Base-by-base conservation (phyloP, 2,113 vertebrate species). In the Mesitornis unicolor region DNA sequence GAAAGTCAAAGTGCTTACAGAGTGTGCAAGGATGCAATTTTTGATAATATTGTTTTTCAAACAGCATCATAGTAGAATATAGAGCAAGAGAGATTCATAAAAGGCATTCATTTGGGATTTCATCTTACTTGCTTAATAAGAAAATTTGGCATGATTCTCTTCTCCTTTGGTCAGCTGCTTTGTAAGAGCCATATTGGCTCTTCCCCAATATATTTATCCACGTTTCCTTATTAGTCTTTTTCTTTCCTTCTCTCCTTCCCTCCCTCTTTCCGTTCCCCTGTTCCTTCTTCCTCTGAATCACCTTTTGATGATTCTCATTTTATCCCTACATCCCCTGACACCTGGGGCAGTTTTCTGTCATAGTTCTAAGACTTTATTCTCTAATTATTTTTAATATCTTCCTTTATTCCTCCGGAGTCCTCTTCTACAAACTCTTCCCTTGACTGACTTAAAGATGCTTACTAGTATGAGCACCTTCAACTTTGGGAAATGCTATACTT, bases 351-450 rank as follows among this genome's bases (percentile, higher is more conserved):
- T 17, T 28, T 76, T 71, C 43, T 63, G n/a, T 87, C 48, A 68
- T 43, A 73, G 42, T 48, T 67, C 57, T 68, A 14, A 63, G 73
- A 35, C 10, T 61, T 92, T 47, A 71, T 43, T 71, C 48, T 77
- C 5, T 84, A 73, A 90, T 14, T 47, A 36, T 85, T 94, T 74
- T 78, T 74, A 74, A 56, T 74, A 82, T 35, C 33, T 61, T 69
- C 25, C n/a, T 67, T 51, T 57, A n/a, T 61, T 86, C 28, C n/a
- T 75, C 75, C 43, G 40, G 36, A 79, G 16, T 4, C 16, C 50
- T 47, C 8, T 15, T 26, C 9, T 78, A 31, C 31, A 86, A 88
- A 43, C 5, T 61, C 29, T 74, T 82, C 45, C 26, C 42, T 79
- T 53, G 69, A 50, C 47, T 45, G 22, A 82, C 45, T 21, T 61